Base-by-base conservation (phyloP, 2,113 vertebrate species). In the Megalops atlanticus region DNA sequence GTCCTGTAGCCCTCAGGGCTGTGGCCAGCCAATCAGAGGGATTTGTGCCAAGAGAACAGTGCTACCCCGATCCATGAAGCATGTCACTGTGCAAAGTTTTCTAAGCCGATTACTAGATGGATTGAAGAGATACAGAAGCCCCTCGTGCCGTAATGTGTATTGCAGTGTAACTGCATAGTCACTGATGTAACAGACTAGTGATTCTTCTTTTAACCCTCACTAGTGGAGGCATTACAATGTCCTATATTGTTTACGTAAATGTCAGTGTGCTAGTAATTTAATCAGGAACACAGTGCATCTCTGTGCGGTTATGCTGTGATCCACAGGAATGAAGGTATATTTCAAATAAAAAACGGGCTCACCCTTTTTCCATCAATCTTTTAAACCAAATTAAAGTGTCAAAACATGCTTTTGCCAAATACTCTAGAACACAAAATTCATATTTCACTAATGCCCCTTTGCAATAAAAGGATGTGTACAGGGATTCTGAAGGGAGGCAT, bases 21-120 rank as follows among this genome's bases (percentile, higher is more conserved):
- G 35, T 54, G 11, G 8, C 47, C 58, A 31, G 58, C 58, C 58
- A 64, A 64, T 35, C 69, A 38, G 69, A 71, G 69, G 12, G 69
- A 71, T 38, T 71, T 18, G 33, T 71, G 69, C 69, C 69, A 36
- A n/a, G 8, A 31, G 58, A 64, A 24, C n/a, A 1, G n/a, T 38
- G 69, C 73, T 12, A 18, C 21, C 27, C 8, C 33, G 41, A 40
- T 27, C n/a, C 40, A 24, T n/a, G 40, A 49, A 72, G 64, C 78
- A 72, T 72, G 64, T 72, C 16, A 27, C 41, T 24, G 8, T 71
- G 68, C 40, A 80, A 72, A 80, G 78, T 80, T 80, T 80, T 49
- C 31, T 72, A 80, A 72, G 58, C 78, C 35, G 40, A 35, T 71
- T 69, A 40, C 5, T 36, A 21, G 36, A 16, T 69, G 49, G 21